These are phyloP conservation scores for Progne subis DNA, from an alignment of 2,113 vertebrate species.

Conservation along the genomic window DNA sequence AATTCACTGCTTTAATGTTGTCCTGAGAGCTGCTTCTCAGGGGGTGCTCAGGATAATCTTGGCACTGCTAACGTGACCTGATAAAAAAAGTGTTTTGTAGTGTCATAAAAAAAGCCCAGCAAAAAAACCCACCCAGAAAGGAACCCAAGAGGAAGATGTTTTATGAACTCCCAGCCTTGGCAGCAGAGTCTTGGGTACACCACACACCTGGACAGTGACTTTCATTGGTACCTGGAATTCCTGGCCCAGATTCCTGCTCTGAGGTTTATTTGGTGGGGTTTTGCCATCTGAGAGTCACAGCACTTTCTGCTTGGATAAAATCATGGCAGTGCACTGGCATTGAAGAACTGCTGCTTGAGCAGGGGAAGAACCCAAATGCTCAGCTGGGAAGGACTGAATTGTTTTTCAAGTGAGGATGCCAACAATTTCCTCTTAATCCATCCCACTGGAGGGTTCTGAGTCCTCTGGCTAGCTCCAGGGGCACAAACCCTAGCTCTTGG, in stretches of 20 bases:
- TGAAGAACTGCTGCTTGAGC: neutral
- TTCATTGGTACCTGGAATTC: neutral
- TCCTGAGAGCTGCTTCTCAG: constrained; percentile 7
- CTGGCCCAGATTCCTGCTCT: neutral
- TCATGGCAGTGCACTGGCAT: neutral
- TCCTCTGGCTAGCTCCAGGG: neutral
- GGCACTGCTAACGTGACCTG: constrained; percentile 34
- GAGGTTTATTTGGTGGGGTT: neutral
- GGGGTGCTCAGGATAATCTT: neutral
- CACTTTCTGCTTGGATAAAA: neutral
- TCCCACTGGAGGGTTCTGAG: neutral
- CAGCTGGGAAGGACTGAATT: neutral
- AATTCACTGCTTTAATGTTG: constrained; percentile 61
- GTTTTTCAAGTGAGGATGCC: neutral
- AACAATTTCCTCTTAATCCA: neutral
- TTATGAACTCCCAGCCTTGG: constrained; percentile 45
- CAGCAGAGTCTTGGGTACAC: neutral
- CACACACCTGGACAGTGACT: neutral
- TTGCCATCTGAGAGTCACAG: neutral
- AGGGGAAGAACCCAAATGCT: neutral
- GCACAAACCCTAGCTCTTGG: neutral
- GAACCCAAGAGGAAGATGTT: neutral
- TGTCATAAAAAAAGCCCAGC: neutral
- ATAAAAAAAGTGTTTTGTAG: constrained; percentile 57
- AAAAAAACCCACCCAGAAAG: neutral